Evolutionary conservation across 2,888 invertebrate genomes (phyloP).

Genomic region (Macaria liturata): DNA sequence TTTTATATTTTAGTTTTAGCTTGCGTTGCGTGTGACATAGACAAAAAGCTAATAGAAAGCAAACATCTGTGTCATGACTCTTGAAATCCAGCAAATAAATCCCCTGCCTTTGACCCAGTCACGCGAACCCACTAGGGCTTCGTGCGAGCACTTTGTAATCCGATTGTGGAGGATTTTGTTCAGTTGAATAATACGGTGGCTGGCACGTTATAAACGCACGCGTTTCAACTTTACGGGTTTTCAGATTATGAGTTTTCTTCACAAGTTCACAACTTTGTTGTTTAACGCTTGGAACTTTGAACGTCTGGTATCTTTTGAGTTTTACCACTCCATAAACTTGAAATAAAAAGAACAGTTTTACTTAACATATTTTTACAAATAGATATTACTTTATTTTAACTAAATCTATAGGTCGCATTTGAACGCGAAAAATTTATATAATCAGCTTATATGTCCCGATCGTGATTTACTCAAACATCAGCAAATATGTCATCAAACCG

Average conservation of each 20-base stretch:
- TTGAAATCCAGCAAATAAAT: slow-evolving; percentile 41
- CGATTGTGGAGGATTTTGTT: slow-evolving; percentile 49
- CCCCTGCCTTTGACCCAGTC: slow-evolving; percentile 58
- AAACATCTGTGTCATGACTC: slow-evolving; percentile 24
- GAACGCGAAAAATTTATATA: too few species aligned
- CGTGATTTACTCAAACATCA: slow-evolving; percentile 12
- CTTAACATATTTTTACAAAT: too few species aligned
- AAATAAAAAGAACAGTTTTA: too few species aligned
- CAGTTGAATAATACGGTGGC: slow-evolving; percentile 33
- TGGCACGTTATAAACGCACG: slow-evolving; percentile 20
- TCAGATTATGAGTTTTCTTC: slow-evolving; percentile 1
- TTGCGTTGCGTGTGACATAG: neutral
- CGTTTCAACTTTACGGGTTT: slow-evolving; percentile 12
- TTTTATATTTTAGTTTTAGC: too few species aligned
- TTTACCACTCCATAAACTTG: too few species aligned
- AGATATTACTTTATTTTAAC: too few species aligned
- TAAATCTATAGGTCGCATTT: too few species aligned
- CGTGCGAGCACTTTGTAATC: slow-evolving; percentile 54
- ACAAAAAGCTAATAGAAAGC: slow-evolving; percentile 6
- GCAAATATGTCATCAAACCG: slow-evolving; percentile 30
- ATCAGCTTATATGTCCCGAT: too few species aligned
- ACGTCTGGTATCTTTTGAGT: too few species aligned
- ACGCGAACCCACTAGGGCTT: slow-evolving; percentile 47
- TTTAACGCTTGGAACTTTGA: neutral
- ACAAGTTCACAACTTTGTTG: neutral